Evolutionary conservation across 1,140 invertebrate species (phyloP), one percentile per base, ranked within the genome.

Genomic region (Alviniconcha marisindica): DNA sequence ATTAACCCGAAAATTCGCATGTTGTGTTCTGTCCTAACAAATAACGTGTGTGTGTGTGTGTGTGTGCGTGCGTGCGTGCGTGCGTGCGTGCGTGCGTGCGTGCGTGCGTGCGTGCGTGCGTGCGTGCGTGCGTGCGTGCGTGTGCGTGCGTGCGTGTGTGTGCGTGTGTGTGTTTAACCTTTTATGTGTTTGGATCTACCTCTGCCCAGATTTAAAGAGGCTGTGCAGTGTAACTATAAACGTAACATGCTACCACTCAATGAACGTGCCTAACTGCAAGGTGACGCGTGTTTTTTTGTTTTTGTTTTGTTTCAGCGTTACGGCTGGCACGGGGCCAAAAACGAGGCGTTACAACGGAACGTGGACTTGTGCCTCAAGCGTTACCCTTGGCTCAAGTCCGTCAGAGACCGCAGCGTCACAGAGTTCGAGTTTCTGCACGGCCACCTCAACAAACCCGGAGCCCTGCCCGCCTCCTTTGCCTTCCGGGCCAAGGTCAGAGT

Each of bases 361-460:
- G 89, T 92, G 82, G 86, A 91, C 63, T 89, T 89, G 87, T 90
- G 90, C 28, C 18, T 87, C 1, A 44, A 76, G 24, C 84, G 74
- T 2, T 91, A 91, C 69, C 90, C 89, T 1, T 92, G 90, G 90
- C 77, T 92, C 63, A 48, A 82, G 4, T 84, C 76, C 2, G 56
- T 79, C 38, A 74, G 90, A 24, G 90, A 91, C 82, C 88, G 86
- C 51, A 91, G 90, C 81, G 90, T 91, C 1, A 91, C 91, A 15
- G 91, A 91, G 80, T 69, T 92, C 42, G 91, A 92, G 81, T 91
- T 90, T 77, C 76, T 91, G 31, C 91, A 92, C 83, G 91, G 90
- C 7, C 89, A 90, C 81, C 83, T 92, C 21, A 92, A 92, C 79
- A 83, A 86, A 28, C 90, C 90, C 21, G 90, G 90, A 1, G 7